These are phyloP conservation scores for Pterocles orientalis DNA, from an alignment of 2,113 vertebrate genomes.

Conservation along the genomic window DNA sequence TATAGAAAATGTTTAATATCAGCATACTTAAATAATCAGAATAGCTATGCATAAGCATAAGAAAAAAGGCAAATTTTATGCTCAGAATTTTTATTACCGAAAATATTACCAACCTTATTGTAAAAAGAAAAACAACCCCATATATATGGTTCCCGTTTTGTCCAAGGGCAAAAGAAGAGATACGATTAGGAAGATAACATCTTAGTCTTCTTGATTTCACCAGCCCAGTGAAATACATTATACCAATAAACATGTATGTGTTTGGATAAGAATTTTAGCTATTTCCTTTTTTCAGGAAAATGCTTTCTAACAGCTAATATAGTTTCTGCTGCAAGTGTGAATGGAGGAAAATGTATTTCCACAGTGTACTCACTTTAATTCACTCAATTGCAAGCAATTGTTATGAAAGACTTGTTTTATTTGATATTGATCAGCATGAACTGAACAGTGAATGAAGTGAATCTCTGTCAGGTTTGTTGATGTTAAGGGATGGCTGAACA, in stretches of 20 bases:
- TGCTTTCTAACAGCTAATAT: neutral
- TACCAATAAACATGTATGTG: neutral
- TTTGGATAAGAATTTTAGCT: neutral
- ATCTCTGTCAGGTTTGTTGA: neutral
- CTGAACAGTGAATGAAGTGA: neutral
- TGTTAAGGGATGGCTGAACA: neutral
- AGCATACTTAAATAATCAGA: neutral
- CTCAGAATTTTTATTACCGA: neutral
- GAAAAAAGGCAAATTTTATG: neutral
- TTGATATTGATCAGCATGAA: neutral
- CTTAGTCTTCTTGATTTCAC: neutral
- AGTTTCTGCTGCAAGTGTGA: neutral
- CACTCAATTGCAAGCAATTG: neutral
- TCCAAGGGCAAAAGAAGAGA: neutral
- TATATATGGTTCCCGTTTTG: neutral
- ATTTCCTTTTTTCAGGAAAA: neutral
- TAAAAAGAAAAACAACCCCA: neutral
- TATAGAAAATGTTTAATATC: neutral
- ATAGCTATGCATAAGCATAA: neutral
- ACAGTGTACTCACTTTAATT: neutral
- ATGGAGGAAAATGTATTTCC: neutral
- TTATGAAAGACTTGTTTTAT: neutral
- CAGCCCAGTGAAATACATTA: neutral
- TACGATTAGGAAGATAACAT: neutral
- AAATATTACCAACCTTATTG: neutral